phyloP scores from a whole-genome alignment of 2,888 invertebrate genomes.

The Eupithecia tripunctaria region DNA sequence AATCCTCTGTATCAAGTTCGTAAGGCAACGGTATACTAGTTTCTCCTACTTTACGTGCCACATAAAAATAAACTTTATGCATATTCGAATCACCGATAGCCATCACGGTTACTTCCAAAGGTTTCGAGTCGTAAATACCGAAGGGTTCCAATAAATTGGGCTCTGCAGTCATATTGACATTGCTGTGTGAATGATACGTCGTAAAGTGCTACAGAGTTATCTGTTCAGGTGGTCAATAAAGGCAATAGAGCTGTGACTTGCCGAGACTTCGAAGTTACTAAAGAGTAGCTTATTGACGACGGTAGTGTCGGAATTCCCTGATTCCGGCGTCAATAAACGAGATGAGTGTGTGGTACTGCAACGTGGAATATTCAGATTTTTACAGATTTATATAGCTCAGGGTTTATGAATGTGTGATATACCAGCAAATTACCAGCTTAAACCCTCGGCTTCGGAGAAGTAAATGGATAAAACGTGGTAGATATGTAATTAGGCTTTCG shows the following conservation, averaged over 20 bases:
- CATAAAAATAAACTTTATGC: slow-evolving; percentile 35
- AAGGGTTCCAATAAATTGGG: slow-evolving; percentile 56
- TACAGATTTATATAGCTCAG: slow-evolving; percentile 35
- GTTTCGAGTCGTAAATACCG: slow-evolving; percentile 54
- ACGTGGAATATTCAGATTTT: slow-evolving; percentile 38
- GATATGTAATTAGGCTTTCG: not conserved
- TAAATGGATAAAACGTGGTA: slow-evolving; percentile 1
- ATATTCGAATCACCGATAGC: slow-evolving; percentile 47
- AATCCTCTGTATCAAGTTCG: slow-evolving; percentile 4
- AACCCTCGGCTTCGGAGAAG: not conserved
- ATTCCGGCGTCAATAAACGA: not conserved
- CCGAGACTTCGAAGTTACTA: not conserved
- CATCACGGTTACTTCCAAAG: slow-evolving; percentile 49
- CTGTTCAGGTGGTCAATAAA: not conserved
- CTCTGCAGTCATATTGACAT: slow-evolving; percentile 55
- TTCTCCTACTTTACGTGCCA: slow-evolving; percentile 31
- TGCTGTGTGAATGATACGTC: slow-evolving; percentile 48
- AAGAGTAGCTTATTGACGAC: too few relatives aligned
- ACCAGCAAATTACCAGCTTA: slow-evolving; percentile 11
- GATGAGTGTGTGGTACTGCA: not conserved
- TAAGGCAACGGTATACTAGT: slow-evolving; percentile 17
- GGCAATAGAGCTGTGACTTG: not conserved
- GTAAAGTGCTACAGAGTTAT: slow-evolving; percentile 33
- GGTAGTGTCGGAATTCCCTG: not conserved
- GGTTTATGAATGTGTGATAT: slow-evolving; percentile 33